These are phyloP conservation scores for Crocodylus rhombifer DNA, from an alignment of 2,797 vertebrate genomes.

Conservation along the genomic window DNA sequence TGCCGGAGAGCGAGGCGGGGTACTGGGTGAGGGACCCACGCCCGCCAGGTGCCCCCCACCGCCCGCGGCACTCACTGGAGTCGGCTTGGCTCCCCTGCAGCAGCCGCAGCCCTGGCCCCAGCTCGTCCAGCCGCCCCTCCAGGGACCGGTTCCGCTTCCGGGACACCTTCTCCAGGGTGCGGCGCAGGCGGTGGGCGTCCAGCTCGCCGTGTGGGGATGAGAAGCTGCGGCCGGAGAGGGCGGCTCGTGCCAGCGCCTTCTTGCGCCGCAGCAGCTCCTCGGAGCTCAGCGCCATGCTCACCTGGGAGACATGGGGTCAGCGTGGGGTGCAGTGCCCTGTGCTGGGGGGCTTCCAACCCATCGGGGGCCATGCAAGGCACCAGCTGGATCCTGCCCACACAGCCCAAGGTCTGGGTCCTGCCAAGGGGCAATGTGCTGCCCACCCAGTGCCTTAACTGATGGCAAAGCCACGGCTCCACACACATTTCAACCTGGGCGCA, in stretches of 20 bases:
- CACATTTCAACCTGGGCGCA: background rate
- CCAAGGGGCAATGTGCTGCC: too few species aligned
- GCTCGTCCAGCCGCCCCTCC: slow-evolving; percentile 86
- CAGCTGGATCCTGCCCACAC: background rate
- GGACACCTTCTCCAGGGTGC: slow-evolving; percentile 88
- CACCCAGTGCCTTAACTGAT: background rate
- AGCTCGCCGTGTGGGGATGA: slow-evolving; percentile 92
- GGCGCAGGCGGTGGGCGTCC: slow-evolving; percentile 87
- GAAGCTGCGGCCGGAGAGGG: slow-evolving; percentile 92
- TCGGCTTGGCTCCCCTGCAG: slow-evolving; percentile 81
- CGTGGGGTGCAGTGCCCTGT: background rate
- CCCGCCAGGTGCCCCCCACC: too few species aligned
- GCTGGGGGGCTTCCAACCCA: background rate
- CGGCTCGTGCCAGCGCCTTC: slow-evolving; percentile 84
- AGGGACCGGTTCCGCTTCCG: slow-evolving; percentile 84
- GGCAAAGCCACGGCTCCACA: background rate
- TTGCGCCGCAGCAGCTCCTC: slow-evolving; percentile 84
- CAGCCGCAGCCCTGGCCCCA: slow-evolving; percentile 77
- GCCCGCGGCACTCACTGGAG: slow-evolving; percentile 84
- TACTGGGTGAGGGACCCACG: background rate
- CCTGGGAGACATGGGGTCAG: background rate
- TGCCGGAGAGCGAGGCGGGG: slow-evolving; percentile 40
- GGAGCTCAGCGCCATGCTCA: slow-evolving; percentile 68
- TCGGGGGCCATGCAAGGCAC: background rate
- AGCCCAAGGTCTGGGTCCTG: background rate